Evolutionary conservation across 2,888 invertebrate genomes (phyloP), one percentile per base, ranked within the genome.

Genomic region (Nymphalis c-album): DNA sequence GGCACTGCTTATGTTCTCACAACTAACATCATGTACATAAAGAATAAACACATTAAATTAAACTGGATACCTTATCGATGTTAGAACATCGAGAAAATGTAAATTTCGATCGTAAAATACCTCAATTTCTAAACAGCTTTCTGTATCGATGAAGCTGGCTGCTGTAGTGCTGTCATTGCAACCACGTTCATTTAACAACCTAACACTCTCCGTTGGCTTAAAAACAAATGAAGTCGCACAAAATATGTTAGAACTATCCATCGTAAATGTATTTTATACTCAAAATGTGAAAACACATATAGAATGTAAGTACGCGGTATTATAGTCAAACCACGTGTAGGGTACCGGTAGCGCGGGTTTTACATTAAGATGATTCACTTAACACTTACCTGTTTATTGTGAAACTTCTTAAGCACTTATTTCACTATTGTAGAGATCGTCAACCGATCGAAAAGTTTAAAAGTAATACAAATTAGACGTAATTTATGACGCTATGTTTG

Each of bases 111-210:
- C 51, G 45, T 58, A 51, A 66, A 68, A 60, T 66, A 66, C 68
- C 64, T 70, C 40, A 59, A 66, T 68, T 69, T 69, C 64, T 60
- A 64, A 64, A 67, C 51, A 69, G 69, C 61, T 67, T 83, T 78
- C 82, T 85, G 82, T 87, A 86, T 85, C 87, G 85, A 82, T 84
- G 82, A 76, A 80, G 77, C 84, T 46, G 80, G 77, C 84, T 40
- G 47, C 65, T 66, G 53, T 55, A 55, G 65, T 82, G 84, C 74
- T 88, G 89, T 88, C 89, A 88, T 84, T 85, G 76, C 80, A 83
- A 91, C 91, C 91, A 91, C 90, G 90, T 90, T 91, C 88, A 86
- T 83, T 84, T 84, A 82, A 87, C 88, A 90, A 90, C 88, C 88
- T 90, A 85, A 80, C 77, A 74, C 70, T 72, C 59, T 63, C 77